Base-by-base conservation (phyloP, 2,797 vertebrate genomes). In the Dipus sagitta region DNA sequence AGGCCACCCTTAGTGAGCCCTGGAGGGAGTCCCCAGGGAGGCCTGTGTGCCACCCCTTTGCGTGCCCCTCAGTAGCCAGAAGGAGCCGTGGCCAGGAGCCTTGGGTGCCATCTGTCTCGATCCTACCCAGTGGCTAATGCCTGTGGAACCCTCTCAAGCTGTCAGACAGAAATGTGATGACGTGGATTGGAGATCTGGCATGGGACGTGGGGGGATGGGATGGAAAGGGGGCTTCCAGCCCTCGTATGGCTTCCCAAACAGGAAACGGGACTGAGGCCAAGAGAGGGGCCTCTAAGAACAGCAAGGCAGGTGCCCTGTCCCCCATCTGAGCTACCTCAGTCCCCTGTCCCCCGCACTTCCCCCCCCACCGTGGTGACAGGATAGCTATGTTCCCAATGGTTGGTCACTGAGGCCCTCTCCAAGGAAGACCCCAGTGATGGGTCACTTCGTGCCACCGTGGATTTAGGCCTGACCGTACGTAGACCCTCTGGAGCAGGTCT, bases 101-200 rank as follows among this genome's bases (percentile, higher is more conserved):
- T 71, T 14, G 3, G 86, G 28, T 14, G 21, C 9, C 5, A n/a
- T 14, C 1, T 42, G 62, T 30, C 2, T 3, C 85, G 86, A 32
- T 90, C 65, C 77, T 23, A 4, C 60, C 3, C 80, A 90, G 92
- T 26, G 2, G 84, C 18, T 3, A 77, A 13, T 75, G 32, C 95
- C 90, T 34, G 88, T 94, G 71, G 92, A 89, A 88, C 93, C 96
- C 92, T 90, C 96, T 94, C 95, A 94, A 96, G 92, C 70, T 86
- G 91, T 26, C 54, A 65, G 93, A 96, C 42, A 47, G 91, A 96
- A 96, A 85, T 23, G 81, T 2, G 38, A 96, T 94, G 77, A 92
- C 83, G 91, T 38, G 90, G 95, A 94, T 94, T 95, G 21, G 89
- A 95, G 96, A 92, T 24, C 91, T 54, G 93, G 86, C 83, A 94